Base-by-base conservation (phyloP, 2,113 vertebrate species). In the Ptilorrhoa leucosticta region DNA sequence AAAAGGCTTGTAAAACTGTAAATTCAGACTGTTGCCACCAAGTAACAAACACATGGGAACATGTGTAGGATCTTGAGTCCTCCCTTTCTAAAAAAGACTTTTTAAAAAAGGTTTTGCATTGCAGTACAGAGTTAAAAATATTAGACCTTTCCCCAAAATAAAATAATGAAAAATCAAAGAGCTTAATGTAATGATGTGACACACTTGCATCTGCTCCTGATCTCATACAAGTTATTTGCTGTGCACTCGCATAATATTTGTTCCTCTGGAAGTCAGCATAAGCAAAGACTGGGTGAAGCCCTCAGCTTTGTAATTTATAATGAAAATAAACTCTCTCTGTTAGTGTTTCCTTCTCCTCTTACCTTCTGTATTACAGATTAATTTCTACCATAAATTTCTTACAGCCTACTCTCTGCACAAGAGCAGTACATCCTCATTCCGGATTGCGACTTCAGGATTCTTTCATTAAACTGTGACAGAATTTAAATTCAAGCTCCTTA, bases 401-500 rank as follows among this genome's bases (percentile, higher is more conserved):
- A 65, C 23, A 90, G 58, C 13, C 30, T 83, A n/a, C 56, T 88
- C 42, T 76, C 61, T n/a, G 30, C 44, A 71, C 31, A 82, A 76
- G 63, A 91, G 53, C 70, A 69, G 35, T 50, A 75, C n/a, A 79
- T 60, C 26, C 69, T 72, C 0, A 0, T 24, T 79, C 61, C 58
- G 22, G 45, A 80, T 13, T 10, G 7, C 8, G 4, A 83, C 82
- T 90, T 91, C 54, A 56, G 45, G 54, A 77, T 65, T 85, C 50
- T 48, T 48, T 56, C 6, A 11, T 63, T 80, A 75, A 93, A 89
- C 68, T 27, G 40, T 2, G 2, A 77, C 45, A 54, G 47, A 83
- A 76, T 57, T 91, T 66, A 90, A 95, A 90, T 83, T 70, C 58
- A 83, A 87, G 30, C 47, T 94, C 64, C 71, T 94, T 93, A 88